A percentile compares a stretch with the other conserved stretches of the same genome.
These are phyloP conservation scores for Chrysolina haemoptera DNA, from an alignment of 2,888 invertebrate species.

Conservation along the genomic window DNA sequence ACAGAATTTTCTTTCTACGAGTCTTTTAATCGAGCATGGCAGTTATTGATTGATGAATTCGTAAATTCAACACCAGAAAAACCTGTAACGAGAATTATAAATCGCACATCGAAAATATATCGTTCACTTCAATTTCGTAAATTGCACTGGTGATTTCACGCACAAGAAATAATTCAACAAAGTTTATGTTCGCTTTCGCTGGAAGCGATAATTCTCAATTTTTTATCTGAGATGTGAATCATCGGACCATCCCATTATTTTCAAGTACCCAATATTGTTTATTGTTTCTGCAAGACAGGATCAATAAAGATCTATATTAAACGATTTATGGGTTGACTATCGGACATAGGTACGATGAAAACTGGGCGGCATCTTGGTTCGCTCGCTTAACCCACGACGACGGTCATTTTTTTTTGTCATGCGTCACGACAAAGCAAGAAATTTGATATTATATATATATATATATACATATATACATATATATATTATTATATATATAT, in stretches of 20 bases:
- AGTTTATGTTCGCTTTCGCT: constrained; percentile 7
- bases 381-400: neutral
- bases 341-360: neutral
- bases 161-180: neutral
- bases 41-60: no score
- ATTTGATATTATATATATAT: no score
- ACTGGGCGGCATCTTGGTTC: constrained; percentile 5
- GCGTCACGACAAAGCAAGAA: neutral
- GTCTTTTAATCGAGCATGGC: no score
- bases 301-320: constrained; percentile 21
- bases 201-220: neutral
- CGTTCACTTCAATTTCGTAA: constrained; percentile 13
- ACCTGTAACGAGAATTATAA: no score
- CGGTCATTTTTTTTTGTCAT: neutral
- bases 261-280: constrained; percentile 19
- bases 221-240: constrained; percentile 10
- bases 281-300: constrained; percentile 21
- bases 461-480: no score
- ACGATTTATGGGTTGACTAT: constrained; percentile 20
- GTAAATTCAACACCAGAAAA: no score
- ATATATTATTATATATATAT: no score
- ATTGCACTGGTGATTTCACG: neutral
- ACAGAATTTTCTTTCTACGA: no score
- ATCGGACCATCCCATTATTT: constrained; percentile 20
- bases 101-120: neutral